Evolutionary conservation across 2,113 vertebrate species (phyloP), one percentile per base, ranked within the genome.

Genomic region (Orcinus orca): DNA sequence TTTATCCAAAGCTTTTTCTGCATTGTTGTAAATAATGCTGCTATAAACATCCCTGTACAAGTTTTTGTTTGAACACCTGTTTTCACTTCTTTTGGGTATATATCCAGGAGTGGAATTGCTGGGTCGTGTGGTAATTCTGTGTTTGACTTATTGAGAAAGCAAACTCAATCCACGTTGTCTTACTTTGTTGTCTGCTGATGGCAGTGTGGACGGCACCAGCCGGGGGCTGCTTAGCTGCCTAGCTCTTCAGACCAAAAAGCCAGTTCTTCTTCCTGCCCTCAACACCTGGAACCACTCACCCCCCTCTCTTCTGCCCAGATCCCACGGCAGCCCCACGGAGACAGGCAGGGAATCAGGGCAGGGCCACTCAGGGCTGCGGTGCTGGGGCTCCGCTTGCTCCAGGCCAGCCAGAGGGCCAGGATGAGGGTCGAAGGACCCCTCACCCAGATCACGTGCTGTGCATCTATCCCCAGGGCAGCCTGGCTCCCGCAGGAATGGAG

Each of bases 371-470:
- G 79, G 36, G 14, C 44, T 8, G n/a, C 67, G 20, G 70, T 1
- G 20, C 81, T 4, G 25, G 6, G 3, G 44, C 58, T 36, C 1
- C 29, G 15, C 55, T 26, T 10, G n/a, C 41, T 31, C 7, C 12
- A 0, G 55, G 73, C 60, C 47, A 4, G 79, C 74, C 17, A 0
- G 11, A 83, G 26, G 15, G 21, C 47, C 33, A 36, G 31, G 21
- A 50, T 3, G 1, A 31, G 53, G 71, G 14, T 29, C 76, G 0
- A 85, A 6, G 76, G n/a, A 7, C 63, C 55, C 26, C 53, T 26
- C n/a, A 17, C n/a, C 17, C 11, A 12, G 23, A 33, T 88, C 41
- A 9, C 0, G 8, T 38, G 60, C 33, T 9, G 0, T 0, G 0
- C 47, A 10, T 76, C 67, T 6, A 17, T 55, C 33, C 73, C 12